Percentiles rank a stretch among this genome's conserved stretches.
Evolutionary conservation across 2,888 invertebrate genomes (phyloP).

Genomic region (Macropis europaea): DNA sequence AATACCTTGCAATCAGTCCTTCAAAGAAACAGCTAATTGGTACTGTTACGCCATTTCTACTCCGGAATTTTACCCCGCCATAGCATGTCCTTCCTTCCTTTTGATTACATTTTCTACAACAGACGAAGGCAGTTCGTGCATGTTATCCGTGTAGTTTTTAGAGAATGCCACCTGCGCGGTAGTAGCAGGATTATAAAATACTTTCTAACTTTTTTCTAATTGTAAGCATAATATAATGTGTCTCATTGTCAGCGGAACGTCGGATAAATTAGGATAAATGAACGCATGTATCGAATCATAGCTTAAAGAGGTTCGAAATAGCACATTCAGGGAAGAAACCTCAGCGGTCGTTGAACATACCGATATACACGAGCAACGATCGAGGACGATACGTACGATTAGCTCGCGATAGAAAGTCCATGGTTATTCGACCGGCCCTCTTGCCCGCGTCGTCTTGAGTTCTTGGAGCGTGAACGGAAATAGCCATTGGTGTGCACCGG

Average conservation of each 20-base stretch:
- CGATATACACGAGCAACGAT: constrained; percentile 20
- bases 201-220: no score
- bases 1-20: constrained; percentile 8
- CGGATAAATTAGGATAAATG: constrained; percentile 27
- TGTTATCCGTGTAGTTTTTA: no score
- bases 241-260: constrained; percentile 3
- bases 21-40: background rate
- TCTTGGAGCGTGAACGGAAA: constrained; percentile 60
- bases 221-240: no score
- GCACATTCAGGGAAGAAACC: constrained; percentile 17
- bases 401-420: constrained; percentile 19
- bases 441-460: constrained; percentile 23
- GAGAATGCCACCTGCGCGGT: no score
- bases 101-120: background rate
- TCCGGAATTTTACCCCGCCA: background rate
- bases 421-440: constrained; percentile 10
- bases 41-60: background rate
- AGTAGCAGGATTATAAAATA: no score
- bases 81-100: background rate
- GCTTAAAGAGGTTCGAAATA: constrained; percentile 38
- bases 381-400: constrained; percentile 45
- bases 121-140: no score
- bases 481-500: constrained; percentile 64
- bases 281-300: background rate
- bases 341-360: constrained; percentile 46